Base-by-base conservation (phyloP, 2,113 vertebrate genomes). In the Tragelaphus strepsiceros region DNA sequence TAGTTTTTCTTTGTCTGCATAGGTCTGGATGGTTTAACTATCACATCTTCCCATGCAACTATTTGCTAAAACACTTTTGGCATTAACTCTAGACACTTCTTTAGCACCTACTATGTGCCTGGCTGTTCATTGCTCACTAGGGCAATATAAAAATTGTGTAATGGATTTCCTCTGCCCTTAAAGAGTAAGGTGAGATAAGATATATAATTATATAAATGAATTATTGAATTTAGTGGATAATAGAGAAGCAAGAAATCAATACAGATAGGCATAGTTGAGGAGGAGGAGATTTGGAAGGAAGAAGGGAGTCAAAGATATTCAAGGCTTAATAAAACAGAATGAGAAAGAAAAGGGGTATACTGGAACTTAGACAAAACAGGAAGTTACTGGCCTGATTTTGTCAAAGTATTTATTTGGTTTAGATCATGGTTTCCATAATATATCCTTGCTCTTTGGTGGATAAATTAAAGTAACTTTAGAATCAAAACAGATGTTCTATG, bases 391-490 rank as follows among this genome's bases (percentile, higher is more conserved):
- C 56, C 81, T 83, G n/a, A 82, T 86, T 53, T 92, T 54, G 80
- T 81, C 88, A 56, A 88, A 77, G 22, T 39, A 61, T 62, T 94
- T 56, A 80, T 62, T 94, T 96, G 67, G 7, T 77, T 86, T 19
- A 51, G 24, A 64, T 64, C 54, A 39, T 64, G 30, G 54, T 59
- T 93, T 94, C 94, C 21, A 22, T 74, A 86, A 92, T 59, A 64
- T 15, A 51, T 78, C n/a, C 30, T 62, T 96, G 24, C 35, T 89
- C 58, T 94, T 88, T 43, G 11, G 8, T 64, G 11, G 22, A n/a
- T 91, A 85, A 71, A 61, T 49, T 95, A 93, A 88, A 95, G 93
- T 67, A 88, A 77, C 62, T 96, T 90, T 43, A 97, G 51, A 91
- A 56, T 54, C 26, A 91, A 88, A 81, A 54, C 7, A 78, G 64